These are phyloP conservation scores for Steinernema scapterisci DNA, from an alignment of 2,888 invertebrate species.

Conservation along the genomic window DNA sequence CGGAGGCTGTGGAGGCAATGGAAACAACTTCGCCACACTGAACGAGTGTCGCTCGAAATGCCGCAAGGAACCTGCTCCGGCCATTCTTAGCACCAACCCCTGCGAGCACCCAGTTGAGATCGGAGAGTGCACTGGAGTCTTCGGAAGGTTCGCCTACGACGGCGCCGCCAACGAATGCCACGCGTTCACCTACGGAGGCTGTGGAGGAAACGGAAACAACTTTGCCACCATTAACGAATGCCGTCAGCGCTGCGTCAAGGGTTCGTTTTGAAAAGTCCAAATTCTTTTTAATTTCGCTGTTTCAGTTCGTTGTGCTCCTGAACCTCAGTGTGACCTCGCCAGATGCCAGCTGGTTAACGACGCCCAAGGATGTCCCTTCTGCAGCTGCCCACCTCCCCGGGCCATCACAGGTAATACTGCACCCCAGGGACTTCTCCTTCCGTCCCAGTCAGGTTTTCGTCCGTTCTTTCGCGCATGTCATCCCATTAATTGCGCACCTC, in stretches of 20 bases:
- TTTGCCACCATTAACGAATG: constrained; percentile 63
- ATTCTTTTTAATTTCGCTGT: too few relatives aligned
- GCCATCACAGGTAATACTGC: constrained; percentile 31
- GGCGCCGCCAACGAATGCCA: constrained; percentile 55
- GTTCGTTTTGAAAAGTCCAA: constrained; percentile 30
- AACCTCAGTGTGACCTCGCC: constrained; percentile 57
- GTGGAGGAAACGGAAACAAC: constrained; percentile 66
- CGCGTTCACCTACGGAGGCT: constrained; percentile 64
- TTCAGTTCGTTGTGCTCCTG: constrained; percentile 45
- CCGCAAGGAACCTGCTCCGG: constrained; percentile 13
- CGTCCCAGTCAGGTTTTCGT: not conserved
- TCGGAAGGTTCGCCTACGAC: constrained; percentile 68
- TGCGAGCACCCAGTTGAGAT: constrained; percentile 66
- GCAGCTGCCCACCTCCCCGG: constrained; percentile 59
- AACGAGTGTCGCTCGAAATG: constrained; percentile 61
- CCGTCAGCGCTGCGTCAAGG: constrained; percentile 52
- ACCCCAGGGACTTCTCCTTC: not conserved
- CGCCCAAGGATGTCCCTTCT: constrained; percentile 62
- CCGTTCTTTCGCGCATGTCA: constrained; percentile 23
- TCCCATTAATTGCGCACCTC: constrained; percentile 23
- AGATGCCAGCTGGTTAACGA: constrained; percentile 64
- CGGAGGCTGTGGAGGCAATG: constrained; percentile 66
- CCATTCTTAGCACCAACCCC: constrained; percentile 44
- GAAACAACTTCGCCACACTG: constrained; percentile 65
- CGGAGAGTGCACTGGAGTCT: constrained; percentile 64